Evolutionary conservation across 2,888 invertebrate species (phyloP).

Genomic region (Rhamnusium bicolor): DNA sequence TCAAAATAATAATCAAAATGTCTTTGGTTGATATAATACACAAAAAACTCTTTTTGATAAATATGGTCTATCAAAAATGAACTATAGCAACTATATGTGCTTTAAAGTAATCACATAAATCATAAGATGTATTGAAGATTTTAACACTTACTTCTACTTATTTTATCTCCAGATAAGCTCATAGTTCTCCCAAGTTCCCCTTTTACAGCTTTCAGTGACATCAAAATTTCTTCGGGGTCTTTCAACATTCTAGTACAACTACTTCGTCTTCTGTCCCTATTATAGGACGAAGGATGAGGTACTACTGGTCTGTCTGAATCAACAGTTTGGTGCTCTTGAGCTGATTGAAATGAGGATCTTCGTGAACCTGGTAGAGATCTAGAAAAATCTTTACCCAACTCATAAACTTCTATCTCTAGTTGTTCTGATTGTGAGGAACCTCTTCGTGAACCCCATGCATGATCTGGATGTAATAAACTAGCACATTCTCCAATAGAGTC

Average conservation of each 20-base stretch:
- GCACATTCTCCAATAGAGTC: slow-evolving; percentile 84
- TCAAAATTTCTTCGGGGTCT: slow-evolving; percentile 89
- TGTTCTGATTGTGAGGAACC: slow-evolving; percentile 94
- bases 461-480: slow-evolving; percentile 88
- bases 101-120: slow-evolving; percentile 11
- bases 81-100: too few species aligned
- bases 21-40: too few species aligned
- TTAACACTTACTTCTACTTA: slow-evolving; percentile 74
- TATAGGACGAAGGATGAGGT: slow-evolving; percentile 75
- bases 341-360: slow-evolving; percentile 85
- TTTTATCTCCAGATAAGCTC: slow-evolving; percentile 80
- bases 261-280: slow-evolving; percentile 83
- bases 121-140: neutral
- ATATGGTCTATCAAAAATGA: too few species aligned
- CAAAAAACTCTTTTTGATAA: too few species aligned
- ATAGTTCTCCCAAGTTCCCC: slow-evolving; percentile 88
- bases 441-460: slow-evolving; percentile 85
- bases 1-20: too few species aligned
- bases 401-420: slow-evolving; percentile 84
- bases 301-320: slow-evolving; percentile 70
- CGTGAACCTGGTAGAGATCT: slow-evolving; percentile 89
- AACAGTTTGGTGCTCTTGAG: slow-evolving; percentile 70
- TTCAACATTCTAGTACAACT: slow-evolving; percentile 82
- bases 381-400: slow-evolving; percentile 89
- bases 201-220: slow-evolving; percentile 85